A percentile compares a stretch with the other conserved stretches of the same genome.
These are phyloP conservation scores for Paguma larvata DNA, from an alignment of 2,797 vertebrate genomes.

Conservation along the genomic window DNA sequence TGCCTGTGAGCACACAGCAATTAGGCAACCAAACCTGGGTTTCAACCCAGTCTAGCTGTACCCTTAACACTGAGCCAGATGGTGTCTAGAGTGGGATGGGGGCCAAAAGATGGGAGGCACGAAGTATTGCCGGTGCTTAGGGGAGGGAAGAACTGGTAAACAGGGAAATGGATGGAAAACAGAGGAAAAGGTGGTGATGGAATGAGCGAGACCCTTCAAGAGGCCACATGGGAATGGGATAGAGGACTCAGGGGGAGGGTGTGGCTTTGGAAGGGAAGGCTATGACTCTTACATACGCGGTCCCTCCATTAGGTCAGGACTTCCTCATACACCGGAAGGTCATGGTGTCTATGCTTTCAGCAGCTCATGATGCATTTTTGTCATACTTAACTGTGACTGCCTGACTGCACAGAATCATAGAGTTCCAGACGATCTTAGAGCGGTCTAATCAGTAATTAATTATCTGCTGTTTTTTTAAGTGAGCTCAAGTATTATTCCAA, in stretches of 20 bases:
- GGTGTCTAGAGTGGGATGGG: background rate
- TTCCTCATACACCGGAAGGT: background rate
- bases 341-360: background rate
- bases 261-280: background rate
- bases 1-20: background rate
- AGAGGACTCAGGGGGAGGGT: background rate
- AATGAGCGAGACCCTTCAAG: background rate
- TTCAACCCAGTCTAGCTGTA: background rate
- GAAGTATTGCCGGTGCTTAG: background rate
- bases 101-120: background rate
- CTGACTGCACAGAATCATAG: background rate
- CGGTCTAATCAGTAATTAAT: background rate
- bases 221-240: background rate
- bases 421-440: background rate
- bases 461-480: constrained; percentile 9
- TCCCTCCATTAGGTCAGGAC: background rate
- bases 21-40: background rate
- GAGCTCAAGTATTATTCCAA: background rate
- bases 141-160: background rate
- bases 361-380: background rate
- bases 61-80: background rate
- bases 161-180: background rate
- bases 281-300: background rate
- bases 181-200: background rate
- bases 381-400: background rate